Evolutionary conservation across 2,888 invertebrate genomes (phyloP).

Genomic region (Athripsodes cinereus): DNA sequence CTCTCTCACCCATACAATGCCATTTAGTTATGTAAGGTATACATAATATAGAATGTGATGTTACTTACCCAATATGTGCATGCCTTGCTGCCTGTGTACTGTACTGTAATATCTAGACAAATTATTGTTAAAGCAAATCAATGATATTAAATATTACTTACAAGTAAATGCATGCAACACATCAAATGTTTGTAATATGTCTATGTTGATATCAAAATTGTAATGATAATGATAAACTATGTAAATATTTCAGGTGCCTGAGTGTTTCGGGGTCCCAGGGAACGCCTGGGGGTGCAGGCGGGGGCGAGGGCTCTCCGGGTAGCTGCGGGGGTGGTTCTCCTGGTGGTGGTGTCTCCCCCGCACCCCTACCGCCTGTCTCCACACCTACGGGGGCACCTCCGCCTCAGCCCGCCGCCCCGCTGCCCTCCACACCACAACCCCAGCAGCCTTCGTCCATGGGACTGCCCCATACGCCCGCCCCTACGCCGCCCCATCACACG

Average conservation of each 20-base stretch:
- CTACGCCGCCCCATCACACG: slow-evolving; percentile 38
- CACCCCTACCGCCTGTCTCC: slow-evolving; percentile 34
- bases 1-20: too few species aligned
- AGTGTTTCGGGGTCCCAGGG: slow-evolving; percentile 28
- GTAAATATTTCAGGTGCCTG: slow-evolving; percentile 39
- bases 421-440: slow-evolving; percentile 30
- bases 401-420: slow-evolving; percentile 30
- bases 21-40: too few species aligned
- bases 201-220: too few species aligned
- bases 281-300: slow-evolving; percentile 31
- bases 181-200: too few species aligned
- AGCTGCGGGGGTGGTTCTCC: slow-evolving; percentile 39
- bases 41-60: too few species aligned
- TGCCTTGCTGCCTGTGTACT: too few species aligned
- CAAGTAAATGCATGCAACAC: too few species aligned
- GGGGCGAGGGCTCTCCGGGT: slow-evolving; percentile 41
- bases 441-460: slow-evolving; percentile 32
- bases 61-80: too few species aligned
- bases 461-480: slow-evolving; percentile 49
- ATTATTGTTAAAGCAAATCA: too few species aligned
- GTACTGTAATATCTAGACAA: too few species aligned
- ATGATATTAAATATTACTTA: too few species aligned
- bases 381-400: slow-evolving; percentile 33
- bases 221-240: background rate
- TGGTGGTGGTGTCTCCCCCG: slow-evolving; percentile 33